Evolutionary conservation across 2,113 vertebrate genomes (phyloP).

Genomic region (Toxotes chatareus): DNA sequence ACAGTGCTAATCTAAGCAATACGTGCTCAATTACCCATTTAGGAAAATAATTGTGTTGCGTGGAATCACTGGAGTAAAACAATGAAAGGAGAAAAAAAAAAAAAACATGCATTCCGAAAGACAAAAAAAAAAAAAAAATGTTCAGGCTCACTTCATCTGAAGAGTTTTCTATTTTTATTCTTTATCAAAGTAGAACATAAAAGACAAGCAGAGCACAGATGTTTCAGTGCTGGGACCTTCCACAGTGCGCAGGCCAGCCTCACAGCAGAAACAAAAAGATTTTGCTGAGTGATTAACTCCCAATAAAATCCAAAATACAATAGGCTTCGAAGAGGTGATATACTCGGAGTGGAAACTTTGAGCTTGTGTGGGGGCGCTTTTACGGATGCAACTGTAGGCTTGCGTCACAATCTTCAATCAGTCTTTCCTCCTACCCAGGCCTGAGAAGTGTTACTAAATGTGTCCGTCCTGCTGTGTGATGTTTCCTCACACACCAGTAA

Average conservation of each 20-base stretch:
- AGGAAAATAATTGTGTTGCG: slow-evolving; percentile 55
- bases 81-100: slow-evolving; percentile 33
- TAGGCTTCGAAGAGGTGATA: slow-evolving; percentile 4
- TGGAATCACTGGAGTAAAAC: slow-evolving; percentile 64
- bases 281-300: slow-evolving; percentile 41
- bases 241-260: slow-evolving; percentile 22
- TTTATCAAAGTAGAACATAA: slow-evolving; percentile 55
- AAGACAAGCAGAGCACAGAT: slow-evolving; percentile 40
- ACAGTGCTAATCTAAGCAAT: slow-evolving; percentile 51
- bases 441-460: not conserved
- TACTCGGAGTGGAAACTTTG: slow-evolving; percentile 14
- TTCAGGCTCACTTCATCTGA: slow-evolving; percentile 47
- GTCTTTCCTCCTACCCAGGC: slow-evolving; percentile 9
- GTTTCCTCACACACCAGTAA: not conserved
- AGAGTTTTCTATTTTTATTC: slow-evolving; percentile 67
- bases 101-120: slow-evolving; percentile 10
- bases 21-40: slow-evolving; percentile 65
- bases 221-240: slow-evolving; percentile 33
- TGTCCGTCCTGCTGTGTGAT: not conserved
- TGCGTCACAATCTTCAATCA: slow-evolving; percentile 21
- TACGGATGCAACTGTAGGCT: slow-evolving; percentile 6
- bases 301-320: slow-evolving; percentile 2
- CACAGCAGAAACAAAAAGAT: slow-evolving; percentile 44
- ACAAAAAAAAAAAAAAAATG: slow-evolving; percentile 22
- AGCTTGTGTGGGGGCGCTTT: not conserved